These are phyloP conservation scores for Sprattus sprattus DNA, from an alignment of 2,113 vertebrate genomes.

Conservation along the genomic window DNA sequence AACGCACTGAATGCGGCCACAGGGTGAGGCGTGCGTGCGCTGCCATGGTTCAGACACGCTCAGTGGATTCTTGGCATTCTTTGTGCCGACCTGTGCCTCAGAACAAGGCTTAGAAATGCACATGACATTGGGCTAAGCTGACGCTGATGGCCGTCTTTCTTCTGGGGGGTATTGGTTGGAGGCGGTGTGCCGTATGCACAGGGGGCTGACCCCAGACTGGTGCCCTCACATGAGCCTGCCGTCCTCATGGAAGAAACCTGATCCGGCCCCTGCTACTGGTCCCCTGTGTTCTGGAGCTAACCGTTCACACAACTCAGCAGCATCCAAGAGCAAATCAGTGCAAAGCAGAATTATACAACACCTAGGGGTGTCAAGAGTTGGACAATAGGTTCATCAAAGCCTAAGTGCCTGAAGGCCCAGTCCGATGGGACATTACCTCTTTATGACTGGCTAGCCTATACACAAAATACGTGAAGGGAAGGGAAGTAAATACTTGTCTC, in stretches of 20 bases:
- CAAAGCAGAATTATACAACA: neutral
- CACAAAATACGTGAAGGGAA: neutral
- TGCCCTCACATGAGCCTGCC: neutral
- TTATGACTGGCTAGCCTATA: neutral
- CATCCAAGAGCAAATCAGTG: neutral
- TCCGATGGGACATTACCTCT: neutral
- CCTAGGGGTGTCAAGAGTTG: neutral
- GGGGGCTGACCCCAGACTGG: neutral
- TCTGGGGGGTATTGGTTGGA: neutral
- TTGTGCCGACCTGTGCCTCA: slow-evolving; percentile 22
- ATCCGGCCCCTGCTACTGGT: neutral
- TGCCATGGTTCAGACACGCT: slow-evolving; percentile 21
- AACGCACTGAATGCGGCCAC: neutral
- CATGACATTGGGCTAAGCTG: slow-evolving; percentile 11
- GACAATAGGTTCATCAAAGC: neutral
- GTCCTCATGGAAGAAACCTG: neutral
- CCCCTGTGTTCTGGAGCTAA: neutral
- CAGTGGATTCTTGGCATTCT: slow-evolving; percentile 38
- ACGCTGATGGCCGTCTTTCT: neutral
- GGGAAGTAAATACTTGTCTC: neutral
- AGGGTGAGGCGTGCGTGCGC: neutral
- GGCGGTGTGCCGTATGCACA: neutral
- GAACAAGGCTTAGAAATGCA: slow-evolving; percentile 24
- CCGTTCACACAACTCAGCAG: neutral
- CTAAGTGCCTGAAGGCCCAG: neutral